These are phyloP conservation scores for Drosophila suzukii DNA, from an alignment of 1,140 invertebrate genomes.

Conservation along the genomic window DNA sequence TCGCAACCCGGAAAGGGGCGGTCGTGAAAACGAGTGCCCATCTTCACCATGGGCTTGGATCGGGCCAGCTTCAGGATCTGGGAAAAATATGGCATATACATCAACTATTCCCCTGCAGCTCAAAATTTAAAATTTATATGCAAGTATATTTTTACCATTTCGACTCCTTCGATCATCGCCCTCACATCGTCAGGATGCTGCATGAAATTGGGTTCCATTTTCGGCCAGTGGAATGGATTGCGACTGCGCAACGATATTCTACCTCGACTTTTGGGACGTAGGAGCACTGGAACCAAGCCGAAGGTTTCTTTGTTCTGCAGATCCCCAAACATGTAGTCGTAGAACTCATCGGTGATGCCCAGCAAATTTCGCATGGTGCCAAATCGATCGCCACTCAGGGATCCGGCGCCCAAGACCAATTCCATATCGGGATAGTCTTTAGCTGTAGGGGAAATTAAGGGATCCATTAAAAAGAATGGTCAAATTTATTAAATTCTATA, in stretches of 20 bases:
- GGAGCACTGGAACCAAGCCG: constrained; percentile 88
- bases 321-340: constrained; percentile 86
- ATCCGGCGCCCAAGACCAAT: constrained; percentile 90
- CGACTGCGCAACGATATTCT: constrained; percentile 87
- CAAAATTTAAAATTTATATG: no score
- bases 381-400: constrained; percentile 89
- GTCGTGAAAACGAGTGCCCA: constrained; percentile 87
- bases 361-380: constrained; percentile 88
- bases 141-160: constrained; percentile 86
- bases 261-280: constrained; percentile 91
- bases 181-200: constrained; percentile 88
- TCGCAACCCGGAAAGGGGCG: constrained; percentile 89
- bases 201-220: constrained; percentile 92
- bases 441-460: constrained; percentile 20
- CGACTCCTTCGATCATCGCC: constrained; percentile 90
- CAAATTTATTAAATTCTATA: not conserved
- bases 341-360: constrained; percentile 88
- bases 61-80: constrained; percentile 87
- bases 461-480: not conserved
- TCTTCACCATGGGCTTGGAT: constrained; percentile 87
- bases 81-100: not conserved
- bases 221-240: constrained; percentile 90
- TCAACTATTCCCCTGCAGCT: no score
- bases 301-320: constrained; percentile 86
- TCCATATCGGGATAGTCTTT: constrained; percentile 89